Evolutionary conservation across 2,113 vertebrate genomes (phyloP).

Genomic region (Columba janthina): DNA sequence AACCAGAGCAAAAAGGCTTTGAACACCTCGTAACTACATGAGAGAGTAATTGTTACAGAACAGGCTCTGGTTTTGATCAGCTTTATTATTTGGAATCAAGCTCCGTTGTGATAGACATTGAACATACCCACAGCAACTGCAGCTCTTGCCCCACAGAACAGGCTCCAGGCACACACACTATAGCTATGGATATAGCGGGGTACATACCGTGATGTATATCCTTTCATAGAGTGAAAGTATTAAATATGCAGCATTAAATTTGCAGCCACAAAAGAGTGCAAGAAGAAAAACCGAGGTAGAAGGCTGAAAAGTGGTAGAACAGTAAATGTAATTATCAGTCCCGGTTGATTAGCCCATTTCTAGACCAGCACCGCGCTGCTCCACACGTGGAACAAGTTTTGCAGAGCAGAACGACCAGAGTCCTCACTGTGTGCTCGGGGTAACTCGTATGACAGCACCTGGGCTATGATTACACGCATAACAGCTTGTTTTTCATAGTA

Average conservation of each 20-base stretch:
- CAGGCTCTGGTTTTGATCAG: slow-evolving; percentile 50
- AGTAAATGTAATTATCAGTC: background rate
- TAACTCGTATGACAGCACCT: background rate
- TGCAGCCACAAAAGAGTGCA: background rate
- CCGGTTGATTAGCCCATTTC: background rate
- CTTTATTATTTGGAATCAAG: slow-evolving; percentile 10
- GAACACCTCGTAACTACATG: slow-evolving; percentile 34
- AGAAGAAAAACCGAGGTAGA: background rate
- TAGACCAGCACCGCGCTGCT: background rate
- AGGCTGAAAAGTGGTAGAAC: background rate
- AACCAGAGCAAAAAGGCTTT: slow-evolving; percentile 5
- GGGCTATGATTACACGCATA: background rate
- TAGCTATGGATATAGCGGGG: accelerated
- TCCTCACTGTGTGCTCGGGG: background rate
- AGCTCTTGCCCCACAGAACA: background rate
- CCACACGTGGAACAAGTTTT: background rate
- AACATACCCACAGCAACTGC: background rate
- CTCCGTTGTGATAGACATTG: slow-evolving; percentile 22
- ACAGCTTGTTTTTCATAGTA: background rate
- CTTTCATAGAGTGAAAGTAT: background rate
- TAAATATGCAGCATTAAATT: no score
- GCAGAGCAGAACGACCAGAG: background rate
- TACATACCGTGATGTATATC: accelerated
- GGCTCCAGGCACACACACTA: accelerated
- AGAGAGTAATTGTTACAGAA: background rate